Percentiles rank a stretch among this genome's conserved stretches.
Evolutionary conservation across 2,888 invertebrate genomes (phyloP).

Genomic region (Muscina levida): DNA sequence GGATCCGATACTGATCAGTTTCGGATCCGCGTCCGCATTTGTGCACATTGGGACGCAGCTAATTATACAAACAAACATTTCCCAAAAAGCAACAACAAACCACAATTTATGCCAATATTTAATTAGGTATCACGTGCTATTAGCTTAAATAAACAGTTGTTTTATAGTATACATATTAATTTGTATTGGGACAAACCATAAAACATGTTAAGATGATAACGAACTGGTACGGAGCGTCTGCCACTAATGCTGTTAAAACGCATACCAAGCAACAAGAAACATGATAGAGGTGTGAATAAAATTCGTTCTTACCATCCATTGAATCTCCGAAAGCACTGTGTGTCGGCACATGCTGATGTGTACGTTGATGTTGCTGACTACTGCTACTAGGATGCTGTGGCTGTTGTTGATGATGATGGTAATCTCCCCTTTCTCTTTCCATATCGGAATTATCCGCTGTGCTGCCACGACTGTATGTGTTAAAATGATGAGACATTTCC

Average conservation of each 20-base stretch:
- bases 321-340: slow-evolving; percentile 79
- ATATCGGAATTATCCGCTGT: slow-evolving; percentile 75
- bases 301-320: slow-evolving; percentile 72
- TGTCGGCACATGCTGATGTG: slow-evolving; percentile 77
- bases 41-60: too few relatives aligned
- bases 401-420: slow-evolving; percentile 64
- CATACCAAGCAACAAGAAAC: background rate
- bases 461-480: slow-evolving; percentile 68
- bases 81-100: background rate
- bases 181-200: background rate
- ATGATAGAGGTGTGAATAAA: background rate
- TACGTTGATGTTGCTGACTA: slow-evolving; percentile 67
- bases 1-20: too few relatives aligned
- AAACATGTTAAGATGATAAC: too few relatives aligned
- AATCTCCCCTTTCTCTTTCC: slow-evolving; percentile 72
- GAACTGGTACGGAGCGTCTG: background rate
- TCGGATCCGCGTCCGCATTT: too few relatives aligned
- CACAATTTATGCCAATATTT: slow-evolving; percentile 3
- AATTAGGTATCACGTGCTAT: slow-evolving; percentile 31
- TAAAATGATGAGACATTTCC: slow-evolving; percentile 72
- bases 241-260: too few relatives aligned
- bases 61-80: slow-evolving; percentile 33
- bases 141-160: slow-evolving; percentile 9
- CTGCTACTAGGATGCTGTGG: slow-evolving; percentile 68
- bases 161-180: background rate